Base-by-base conservation (phyloP, 2,113 vertebrate species). In the Rhodinocichla rosea region DNA sequence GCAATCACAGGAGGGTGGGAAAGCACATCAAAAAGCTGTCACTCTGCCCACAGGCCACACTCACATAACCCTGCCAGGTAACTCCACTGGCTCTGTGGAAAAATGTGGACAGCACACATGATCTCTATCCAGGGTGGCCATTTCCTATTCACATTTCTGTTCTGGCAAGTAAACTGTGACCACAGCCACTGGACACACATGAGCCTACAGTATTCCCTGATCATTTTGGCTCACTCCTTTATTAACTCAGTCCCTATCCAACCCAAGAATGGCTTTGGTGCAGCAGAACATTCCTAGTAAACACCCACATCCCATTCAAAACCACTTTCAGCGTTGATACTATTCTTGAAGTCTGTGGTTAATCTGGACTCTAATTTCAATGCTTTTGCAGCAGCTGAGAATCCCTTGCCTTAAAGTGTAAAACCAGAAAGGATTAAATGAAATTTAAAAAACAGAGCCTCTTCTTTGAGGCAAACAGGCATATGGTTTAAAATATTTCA, bases 401-500 rank as follows among this genome's bases (percentile, higher is more conserved):
- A 94, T 90, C 91, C 64, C 67, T 26, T 83, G 80, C 92, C 47
- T 96, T 44, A 57, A 91, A 92, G 94, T 59, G 64, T 87, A 95
- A 95, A 96, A 93, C 92, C 96, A 94, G 92, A 89, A 59, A 91
- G 85, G 83, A 96, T 96, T 96, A 92, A 89, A 91, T 0, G 12
- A 94, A 95, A 95, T 76, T 89, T 92, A 21, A 92, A 95, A 90
- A 95, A 37, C 56, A 82, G 57, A 55, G 49, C 40, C 91, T 89
- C 77, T 37, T 89, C 91, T 97, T 82, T 50, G 69, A 96, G 60
- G 73, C 83, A 94, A 93, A 92, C 77, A 92, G 37, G 88, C 88
- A 92, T 92, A 96, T 91, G 83, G 92, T 89, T 97, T 95, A 90
- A 96, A 97, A 90, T 85, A 84, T 74, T 92, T 94, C 97, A 87